These are phyloP conservation scores for Sigmodon hispidus DNA, from an alignment of 2,113 vertebrate species.

Conservation along the genomic window DNA sequence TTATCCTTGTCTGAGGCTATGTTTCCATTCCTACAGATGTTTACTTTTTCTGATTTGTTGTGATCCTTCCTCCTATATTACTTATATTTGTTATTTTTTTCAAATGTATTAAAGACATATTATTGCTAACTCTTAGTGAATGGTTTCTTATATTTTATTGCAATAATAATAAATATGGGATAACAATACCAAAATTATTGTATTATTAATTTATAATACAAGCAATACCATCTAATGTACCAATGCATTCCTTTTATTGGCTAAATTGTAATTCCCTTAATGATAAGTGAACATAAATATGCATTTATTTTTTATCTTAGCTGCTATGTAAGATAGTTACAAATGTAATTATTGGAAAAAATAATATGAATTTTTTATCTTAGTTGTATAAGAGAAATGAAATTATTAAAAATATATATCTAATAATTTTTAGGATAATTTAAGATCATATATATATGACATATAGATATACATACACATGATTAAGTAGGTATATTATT, in stretches of 20 bases:
- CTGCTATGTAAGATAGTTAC: neutral
- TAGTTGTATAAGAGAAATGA: neutral
- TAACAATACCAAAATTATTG: neutral
- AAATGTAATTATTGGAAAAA: neutral
- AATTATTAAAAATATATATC: neutral
- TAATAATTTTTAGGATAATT: neutral
- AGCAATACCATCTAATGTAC: neutral
- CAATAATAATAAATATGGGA: neutral
- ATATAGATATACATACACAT: neutral
- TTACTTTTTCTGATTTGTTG: neutral
- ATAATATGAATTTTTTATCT: too few species aligned
- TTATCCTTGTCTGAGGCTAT: neutral
- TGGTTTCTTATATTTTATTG: neutral
- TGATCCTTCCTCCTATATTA: neutral
- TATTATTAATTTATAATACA: neutral
- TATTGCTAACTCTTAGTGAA: neutral
- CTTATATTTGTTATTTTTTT: neutral
- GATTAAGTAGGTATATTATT: neutral
- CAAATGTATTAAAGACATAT: neutral
- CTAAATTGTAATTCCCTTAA: neutral
- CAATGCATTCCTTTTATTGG: neutral
- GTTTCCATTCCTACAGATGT: neutral
- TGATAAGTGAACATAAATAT: neutral
- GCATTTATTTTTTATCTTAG: neutral
- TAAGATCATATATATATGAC: neutral